Base-by-base conservation (phyloP, 2,888 invertebrate species). In the Nymphalis c-album region DNA sequence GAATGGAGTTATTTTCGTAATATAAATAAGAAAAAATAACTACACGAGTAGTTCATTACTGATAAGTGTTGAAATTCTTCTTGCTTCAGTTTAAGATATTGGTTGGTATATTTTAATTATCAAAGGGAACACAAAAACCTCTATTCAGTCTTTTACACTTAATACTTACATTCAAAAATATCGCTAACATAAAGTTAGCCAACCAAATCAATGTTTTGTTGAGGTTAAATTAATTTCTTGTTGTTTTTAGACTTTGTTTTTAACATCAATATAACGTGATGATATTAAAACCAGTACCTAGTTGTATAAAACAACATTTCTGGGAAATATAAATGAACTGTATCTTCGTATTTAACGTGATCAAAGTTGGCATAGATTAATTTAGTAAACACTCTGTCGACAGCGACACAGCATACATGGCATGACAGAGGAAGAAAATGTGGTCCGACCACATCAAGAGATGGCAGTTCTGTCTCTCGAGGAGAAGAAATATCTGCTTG, bases 401-500 rank as follows among this genome's bases (percentile, higher is more conserved):
- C 93, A 96, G 96, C 94, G 96, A 82, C 96, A 96, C 93, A 96
- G 96, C 89, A 97, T 97, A 84, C 97, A 97, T 86, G 97, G 97
- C 74, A 97, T 97, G 97, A 97, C 96, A 94, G 97, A 97, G 88
- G 97, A 97, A 86, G 96, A 96, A 85, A 97, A 97, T 83, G 96
- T 96, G 80, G 96, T 97, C 81, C 94, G 97, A 75, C 97, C 97
- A 74, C 97, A 97, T 91, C 97, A 97, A 92, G 97, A 96, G 86
- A 96, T 96, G 94, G 95, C 95, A 63, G 96, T 95, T 86, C 93
- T 96, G 77, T 94, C 96, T 55, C 91, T 96, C 78, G 96, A 97
- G 78, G 98, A 99, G 93, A 98, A 98, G 93, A 97, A 98, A 93
- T 99, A 96, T 91, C 94, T 99, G 68, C 93, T 99, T 80, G 98